Evolutionary conservation across 2,797 vertebrate species (phyloP).

Genomic region (Aphelocoma californica): DNA sequence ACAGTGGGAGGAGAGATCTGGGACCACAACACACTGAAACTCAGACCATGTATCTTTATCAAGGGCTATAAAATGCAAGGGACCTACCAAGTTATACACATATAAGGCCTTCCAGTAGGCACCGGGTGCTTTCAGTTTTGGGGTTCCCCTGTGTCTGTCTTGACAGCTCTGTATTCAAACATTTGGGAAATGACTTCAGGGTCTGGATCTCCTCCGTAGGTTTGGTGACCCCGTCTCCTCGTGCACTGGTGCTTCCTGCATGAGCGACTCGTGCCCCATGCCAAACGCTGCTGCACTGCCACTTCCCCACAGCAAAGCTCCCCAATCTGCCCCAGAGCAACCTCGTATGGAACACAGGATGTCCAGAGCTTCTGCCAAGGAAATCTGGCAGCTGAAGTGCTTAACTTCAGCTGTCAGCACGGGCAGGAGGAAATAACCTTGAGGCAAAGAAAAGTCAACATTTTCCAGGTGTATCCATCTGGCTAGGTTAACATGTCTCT

Average conservation of each 20-base stretch:
- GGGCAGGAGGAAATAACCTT: conserved; percentile 1
- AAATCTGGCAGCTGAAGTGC: not conserved
- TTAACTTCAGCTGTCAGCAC: conserved; percentile 2
- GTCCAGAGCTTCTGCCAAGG: not conserved
- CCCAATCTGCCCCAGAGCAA: not conserved
- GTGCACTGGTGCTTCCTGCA: not conserved
- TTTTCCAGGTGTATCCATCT: not conserved
- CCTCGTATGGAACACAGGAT: not conserved
- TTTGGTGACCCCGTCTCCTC: not conserved
- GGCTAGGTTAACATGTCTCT: not conserved
- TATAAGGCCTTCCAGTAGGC: not conserved
- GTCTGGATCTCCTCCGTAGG: not conserved
- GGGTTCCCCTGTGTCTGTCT: not conserved
- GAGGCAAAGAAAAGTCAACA: conserved; percentile 16
- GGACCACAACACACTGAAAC: not conserved
- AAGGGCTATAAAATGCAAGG: not conserved
- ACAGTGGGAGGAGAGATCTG: not conserved
- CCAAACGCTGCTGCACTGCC: not conserved
- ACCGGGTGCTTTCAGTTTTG: not conserved
- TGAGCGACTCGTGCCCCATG: not conserved
- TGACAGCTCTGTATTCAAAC: not conserved
- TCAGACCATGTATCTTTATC: not conserved
- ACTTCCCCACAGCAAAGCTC: not conserved
- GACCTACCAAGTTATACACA: not conserved
- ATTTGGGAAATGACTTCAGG: not conserved